These are phyloP conservation scores for Danio kyathit DNA, from an alignment of 2,797 vertebrate species.

Conservation along the genomic window DNA sequence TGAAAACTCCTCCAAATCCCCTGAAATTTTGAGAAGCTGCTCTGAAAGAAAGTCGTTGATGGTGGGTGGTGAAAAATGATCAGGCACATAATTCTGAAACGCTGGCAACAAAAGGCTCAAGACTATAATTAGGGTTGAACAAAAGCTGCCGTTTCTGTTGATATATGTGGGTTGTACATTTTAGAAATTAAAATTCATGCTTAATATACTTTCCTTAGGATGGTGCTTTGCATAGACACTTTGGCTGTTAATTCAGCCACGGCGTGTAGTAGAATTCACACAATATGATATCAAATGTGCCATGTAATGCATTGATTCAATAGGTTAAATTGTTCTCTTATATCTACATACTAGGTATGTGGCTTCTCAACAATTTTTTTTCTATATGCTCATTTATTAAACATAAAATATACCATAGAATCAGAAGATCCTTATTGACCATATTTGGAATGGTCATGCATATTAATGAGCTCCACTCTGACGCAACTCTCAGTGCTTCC, in stretches of 20 bases:
- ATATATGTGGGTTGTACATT: slow-evolving; percentile 13
- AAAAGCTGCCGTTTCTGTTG: slow-evolving; percentile 33
- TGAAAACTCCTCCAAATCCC: slow-evolving; percentile 5
- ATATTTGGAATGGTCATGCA: too few relatives aligned
- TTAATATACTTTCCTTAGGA: background rate
- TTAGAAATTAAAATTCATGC: slow-evolving; percentile 26
- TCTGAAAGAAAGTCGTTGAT: slow-evolving; percentile 34
- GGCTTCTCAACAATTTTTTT: too few relatives aligned
- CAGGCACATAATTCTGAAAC: slow-evolving; percentile 25
- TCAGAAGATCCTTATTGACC: too few relatives aligned
- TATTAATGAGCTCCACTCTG: too few relatives aligned
- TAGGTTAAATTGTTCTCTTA: too few relatives aligned
- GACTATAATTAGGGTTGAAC: slow-evolving; percentile 23
- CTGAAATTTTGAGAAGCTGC: slow-evolving; percentile 14
- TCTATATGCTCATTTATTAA: too few relatives aligned
- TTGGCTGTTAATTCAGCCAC: background rate
- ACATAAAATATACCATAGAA: too few relatives aligned
- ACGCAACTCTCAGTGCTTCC: too few relatives aligned
- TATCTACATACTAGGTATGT: too few relatives aligned
- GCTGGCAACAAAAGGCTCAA: slow-evolving; percentile 12
- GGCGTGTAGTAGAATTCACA: background rate
- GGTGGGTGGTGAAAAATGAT: slow-evolving; percentile 28
- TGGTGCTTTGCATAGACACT: background rate
- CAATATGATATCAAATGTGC: background rate
- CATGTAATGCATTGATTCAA: too few relatives aligned